phyloP scores from a whole-genome alignment of 2,888 invertebrate genomes.

The Eupelmus urozonus region DNA sequence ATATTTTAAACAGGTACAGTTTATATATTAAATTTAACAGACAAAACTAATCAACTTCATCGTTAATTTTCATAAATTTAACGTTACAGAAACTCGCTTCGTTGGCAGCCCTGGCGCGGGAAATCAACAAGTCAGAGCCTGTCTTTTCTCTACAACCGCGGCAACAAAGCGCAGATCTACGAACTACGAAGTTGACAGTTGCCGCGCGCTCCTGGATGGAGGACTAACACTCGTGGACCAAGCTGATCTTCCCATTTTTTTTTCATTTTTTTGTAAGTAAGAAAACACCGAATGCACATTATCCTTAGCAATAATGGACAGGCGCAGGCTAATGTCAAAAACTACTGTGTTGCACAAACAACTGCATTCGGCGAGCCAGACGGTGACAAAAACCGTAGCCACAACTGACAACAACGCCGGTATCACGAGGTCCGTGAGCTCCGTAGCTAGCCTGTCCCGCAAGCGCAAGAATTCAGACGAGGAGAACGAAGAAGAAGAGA shows the following conservation, averaged over 20 bases:
- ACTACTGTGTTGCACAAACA: constrained; percentile 41
- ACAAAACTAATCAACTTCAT: too few relatives aligned
- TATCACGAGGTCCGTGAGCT: constrained; percentile 22
- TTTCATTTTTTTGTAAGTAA: not conserved
- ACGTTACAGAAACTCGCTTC: too few relatives aligned
- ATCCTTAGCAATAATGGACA: constrained; percentile 48
- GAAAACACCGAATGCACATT: too few relatives aligned
- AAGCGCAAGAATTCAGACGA: constrained; percentile 55
- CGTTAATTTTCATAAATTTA: too few relatives aligned
- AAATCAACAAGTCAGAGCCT: constrained; percentile 38
- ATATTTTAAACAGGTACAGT: too few relatives aligned
- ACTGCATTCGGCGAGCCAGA: constrained; percentile 46
- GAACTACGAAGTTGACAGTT: too few relatives aligned
- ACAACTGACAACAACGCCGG: not conserved
- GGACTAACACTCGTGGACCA: too few relatives aligned
- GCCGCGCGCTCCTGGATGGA: too few relatives aligned
- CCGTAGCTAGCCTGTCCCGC: constrained; percentile 7
- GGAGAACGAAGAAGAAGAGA: constrained; percentile 4
- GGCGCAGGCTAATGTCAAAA: constrained; percentile 42
- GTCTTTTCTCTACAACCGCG: not conserved
- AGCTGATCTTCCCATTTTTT: not conserved
- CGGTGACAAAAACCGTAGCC: not conserved
- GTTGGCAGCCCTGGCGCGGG: constrained; percentile 19
- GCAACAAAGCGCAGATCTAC: too few relatives aligned
- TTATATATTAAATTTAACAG: too few relatives aligned